These are phyloP conservation scores for Piezodorus guildinii DNA, from an alignment of 1,140 invertebrate genomes.

Conservation along the genomic window DNA sequence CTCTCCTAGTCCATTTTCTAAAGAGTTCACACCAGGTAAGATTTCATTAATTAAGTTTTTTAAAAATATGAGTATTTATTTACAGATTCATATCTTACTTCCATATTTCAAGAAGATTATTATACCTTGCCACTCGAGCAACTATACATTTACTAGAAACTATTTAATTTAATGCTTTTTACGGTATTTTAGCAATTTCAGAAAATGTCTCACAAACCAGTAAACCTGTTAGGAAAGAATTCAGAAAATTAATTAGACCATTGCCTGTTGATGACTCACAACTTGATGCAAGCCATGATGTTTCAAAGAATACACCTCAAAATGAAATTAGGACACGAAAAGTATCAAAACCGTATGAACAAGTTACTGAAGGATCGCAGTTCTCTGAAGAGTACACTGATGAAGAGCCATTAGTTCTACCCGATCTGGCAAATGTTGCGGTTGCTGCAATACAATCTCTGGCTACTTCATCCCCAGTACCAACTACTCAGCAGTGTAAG, in stretches of 20 bases:
- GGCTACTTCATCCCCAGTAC: constrained; percentile 27
- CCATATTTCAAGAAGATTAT: too few species aligned
- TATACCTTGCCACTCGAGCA: too few species aligned
- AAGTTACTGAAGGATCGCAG: constrained; percentile 15
- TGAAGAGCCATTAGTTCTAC: constrained; percentile 13
- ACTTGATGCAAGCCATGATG: constrained; percentile 11
- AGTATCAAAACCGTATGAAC: neutral
- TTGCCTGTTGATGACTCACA: constrained; percentile 8
- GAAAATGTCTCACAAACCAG: neutral
- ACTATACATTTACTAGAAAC: too few species aligned
- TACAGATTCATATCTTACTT: too few species aligned
- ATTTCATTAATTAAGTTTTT: too few species aligned
- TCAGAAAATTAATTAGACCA: neutral
- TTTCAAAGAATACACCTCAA: neutral
- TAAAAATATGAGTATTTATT: too few species aligned
- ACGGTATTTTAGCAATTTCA: neutral
- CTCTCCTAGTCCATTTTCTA: neutral
- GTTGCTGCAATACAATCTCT: constrained; percentile 32
- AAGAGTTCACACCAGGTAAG: too few species aligned
- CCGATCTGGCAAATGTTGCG: constrained; percentile 30
- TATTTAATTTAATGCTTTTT: too few species aligned
- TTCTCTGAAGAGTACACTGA: constrained; percentile 7
- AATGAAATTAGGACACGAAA: neutral
- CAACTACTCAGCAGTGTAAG: constrained; percentile 23
- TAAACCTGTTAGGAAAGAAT: neutral